Conservation (phyloP, 2,797 vertebrate genomes). For the Amphiprion clarkii region DNA sequence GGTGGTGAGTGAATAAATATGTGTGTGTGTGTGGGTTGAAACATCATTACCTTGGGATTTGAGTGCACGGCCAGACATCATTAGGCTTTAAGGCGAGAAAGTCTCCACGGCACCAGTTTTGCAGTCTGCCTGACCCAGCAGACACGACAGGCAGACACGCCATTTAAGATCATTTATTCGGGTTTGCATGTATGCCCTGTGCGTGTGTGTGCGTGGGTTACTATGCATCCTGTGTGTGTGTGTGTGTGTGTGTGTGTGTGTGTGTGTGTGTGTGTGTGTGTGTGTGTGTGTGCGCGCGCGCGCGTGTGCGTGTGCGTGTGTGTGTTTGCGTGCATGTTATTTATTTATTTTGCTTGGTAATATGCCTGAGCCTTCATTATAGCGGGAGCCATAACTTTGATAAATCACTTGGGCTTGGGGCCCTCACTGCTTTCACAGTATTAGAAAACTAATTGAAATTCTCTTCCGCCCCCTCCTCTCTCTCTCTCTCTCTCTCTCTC, state of each 20-base stretch:
- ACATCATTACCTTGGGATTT: slow-evolving; percentile 69
- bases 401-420: slow-evolving; percentile 86
- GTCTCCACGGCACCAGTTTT: slow-evolving; percentile 50
- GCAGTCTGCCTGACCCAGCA: slow-evolving; percentile 60
- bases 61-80: slow-evolving; percentile 66
- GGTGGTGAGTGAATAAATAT: slow-evolving; percentile 4
- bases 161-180: slow-evolving; percentile 74
- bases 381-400: slow-evolving; percentile 87
- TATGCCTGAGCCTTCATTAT: slow-evolving; percentile 86
- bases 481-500: slow-evolving; percentile 36
- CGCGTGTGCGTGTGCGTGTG: slow-evolving; percentile 8
- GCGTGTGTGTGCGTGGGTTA: slow-evolving; percentile 8
- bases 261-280: slow-evolving; percentile 17
- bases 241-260: slow-evolving; percentile 50
- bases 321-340: slow-evolving; percentile 59
- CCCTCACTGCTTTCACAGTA: slow-evolving; percentile 84
- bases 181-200: slow-evolving; percentile 30
- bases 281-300: slow-evolving; percentile 28
- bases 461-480: slow-evolving; percentile 67
- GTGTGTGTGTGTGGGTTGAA: slow-evolving; percentile 25
- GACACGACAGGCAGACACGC: slow-evolving; percentile 50
- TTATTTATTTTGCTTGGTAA: slow-evolving; percentile 81
- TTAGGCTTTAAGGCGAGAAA: slow-evolving; percentile 66
- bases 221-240: slow-evolving; percentile 20
- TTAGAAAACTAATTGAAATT: slow-evolving; percentile 89